phyloP scores from a whole-genome alignment of 2,113 vertebrate genomes.

The Chiloscyllium plagiosum region DNA sequence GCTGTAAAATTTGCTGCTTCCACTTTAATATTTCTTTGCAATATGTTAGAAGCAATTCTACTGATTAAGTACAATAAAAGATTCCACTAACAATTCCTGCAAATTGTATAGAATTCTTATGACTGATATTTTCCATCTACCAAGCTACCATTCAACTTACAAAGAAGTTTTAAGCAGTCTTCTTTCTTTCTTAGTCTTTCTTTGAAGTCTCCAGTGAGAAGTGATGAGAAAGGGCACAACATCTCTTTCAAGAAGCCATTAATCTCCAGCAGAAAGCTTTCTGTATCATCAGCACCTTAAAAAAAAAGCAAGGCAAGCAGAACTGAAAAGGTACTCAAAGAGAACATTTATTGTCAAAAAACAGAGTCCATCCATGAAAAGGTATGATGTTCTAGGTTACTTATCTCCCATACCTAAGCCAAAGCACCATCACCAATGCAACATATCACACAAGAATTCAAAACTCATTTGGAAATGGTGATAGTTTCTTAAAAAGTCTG shows the following conservation, averaged over 20 bases:
- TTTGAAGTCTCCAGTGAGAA: slow-evolving; percentile 68
- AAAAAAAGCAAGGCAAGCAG: slow-evolving; percentile 40
- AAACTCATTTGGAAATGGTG: neutral
- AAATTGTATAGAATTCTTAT: neutral
- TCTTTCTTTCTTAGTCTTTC: slow-evolving; percentile 60
- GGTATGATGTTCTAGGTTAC: neutral
- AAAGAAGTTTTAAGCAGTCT: slow-evolving; percentile 73
- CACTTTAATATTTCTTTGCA: neutral
- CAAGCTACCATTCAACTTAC: slow-evolving; percentile 57
- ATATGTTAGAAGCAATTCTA: neutral
- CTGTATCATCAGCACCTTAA: slow-evolving; percentile 65
- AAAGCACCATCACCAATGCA: neutral
- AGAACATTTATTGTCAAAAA: neutral
- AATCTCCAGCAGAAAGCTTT: slow-evolving; percentile 74
- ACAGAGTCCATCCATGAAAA: neutral
- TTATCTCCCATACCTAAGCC: neutral
- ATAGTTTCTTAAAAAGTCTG: neutral
- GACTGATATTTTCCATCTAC: neutral
- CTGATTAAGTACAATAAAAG: neutral
- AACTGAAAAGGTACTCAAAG: slow-evolving; percentile 31
- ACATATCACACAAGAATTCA: neutral
- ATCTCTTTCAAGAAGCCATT: slow-evolving; percentile 84
- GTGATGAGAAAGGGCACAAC: slow-evolving; percentile 68
- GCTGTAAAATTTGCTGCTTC: neutral
- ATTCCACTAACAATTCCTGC: no score